A percentile compares a stretch with the other conserved stretches of the same genome.
These are phyloP conservation scores for Schlechtendalia chinensis DNA, from an alignment of 1,140 invertebrate genomes.

Conservation along the genomic window DNA sequence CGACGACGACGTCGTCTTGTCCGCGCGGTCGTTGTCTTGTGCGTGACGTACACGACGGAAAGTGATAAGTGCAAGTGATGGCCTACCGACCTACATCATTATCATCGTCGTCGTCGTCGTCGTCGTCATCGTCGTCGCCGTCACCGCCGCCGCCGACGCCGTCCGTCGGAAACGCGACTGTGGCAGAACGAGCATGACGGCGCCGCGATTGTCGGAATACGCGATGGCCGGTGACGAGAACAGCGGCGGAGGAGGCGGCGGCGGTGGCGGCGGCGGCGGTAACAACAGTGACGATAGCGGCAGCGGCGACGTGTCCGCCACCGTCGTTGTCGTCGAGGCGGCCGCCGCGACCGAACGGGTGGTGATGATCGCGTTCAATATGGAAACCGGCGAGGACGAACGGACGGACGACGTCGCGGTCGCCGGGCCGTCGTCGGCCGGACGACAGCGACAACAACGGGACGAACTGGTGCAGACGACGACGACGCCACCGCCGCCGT, in stretches of 20 bases:
- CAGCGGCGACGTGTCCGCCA: too few species aligned
- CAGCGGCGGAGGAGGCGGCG: background rate
- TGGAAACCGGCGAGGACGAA: background rate
- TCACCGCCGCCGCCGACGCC: background rate
- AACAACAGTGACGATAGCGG: background rate
- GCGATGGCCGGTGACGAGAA: constrained; percentile 16
- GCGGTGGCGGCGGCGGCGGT: too few species aligned
- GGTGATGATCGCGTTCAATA: constrained; percentile 36
- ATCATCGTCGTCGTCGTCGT: too few species aligned
- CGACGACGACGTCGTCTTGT: too few species aligned
- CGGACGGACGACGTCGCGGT: background rate
- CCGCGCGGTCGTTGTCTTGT: too few species aligned
- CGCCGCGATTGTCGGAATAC: constrained; percentile 32
- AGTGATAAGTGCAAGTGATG: constrained; percentile 46
- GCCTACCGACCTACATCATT: constrained; percentile 36
- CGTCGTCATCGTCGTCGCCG: too few species aligned
- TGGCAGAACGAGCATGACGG: background rate
- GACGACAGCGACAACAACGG: background rate
- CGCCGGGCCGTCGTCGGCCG: background rate
- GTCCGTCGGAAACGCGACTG: background rate
- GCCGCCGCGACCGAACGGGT: background rate
- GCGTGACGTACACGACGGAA: background rate
- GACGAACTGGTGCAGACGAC: background rate
- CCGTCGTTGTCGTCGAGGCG: too few species aligned
- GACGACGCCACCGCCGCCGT: background rate